Evolutionary conservation across 2,113 vertebrate genomes (phyloP), one percentile per base, ranked within the genome.

Genomic region (Eudyptes chrysolophus): DNA sequence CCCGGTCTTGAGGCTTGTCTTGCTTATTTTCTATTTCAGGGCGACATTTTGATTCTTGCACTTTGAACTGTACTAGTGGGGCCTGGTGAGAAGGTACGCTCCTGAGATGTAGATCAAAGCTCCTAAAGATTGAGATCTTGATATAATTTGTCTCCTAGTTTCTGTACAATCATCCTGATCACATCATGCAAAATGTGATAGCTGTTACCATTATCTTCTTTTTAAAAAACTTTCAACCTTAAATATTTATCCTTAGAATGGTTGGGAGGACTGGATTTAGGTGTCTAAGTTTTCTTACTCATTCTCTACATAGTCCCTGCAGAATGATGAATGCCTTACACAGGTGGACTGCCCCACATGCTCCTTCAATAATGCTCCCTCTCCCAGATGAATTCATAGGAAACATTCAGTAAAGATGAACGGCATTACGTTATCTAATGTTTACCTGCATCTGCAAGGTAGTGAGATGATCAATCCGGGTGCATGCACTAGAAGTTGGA

Each of bases 211-310:
- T 34, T 51, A 62, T 6, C 8, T 30, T 62, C 2, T 48, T 68
- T 74, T 49, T 3, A 18, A 65, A 57, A 79, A 38, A 4, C 3
- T 21, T 30, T 68, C 7, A 34, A 40, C 55, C 11, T 51, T 44
- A 75, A 70, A 52, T 38, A 10, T 13, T 68, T 62, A 26, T 17
- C 20, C 7, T 86, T 78, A 44, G 20, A 61, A 57, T 38, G 3
- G 5, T 38, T 78, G n/a, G 71, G 24, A 78, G 16, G 42, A 68
- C 27, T 40, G 19, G 3, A n/a, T 46, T 49, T 69, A 46, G 9
- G 8, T 44, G 8, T 83, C n/a, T 60, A n/a, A 44, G 16, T 21
- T 74, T 72, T 71, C 0, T 0, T 40, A 8, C 19, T 30, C 1
- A 7, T 84, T 80, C 32, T 64, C n/a, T 89, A 5, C 9, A 32